phyloP scores from a whole-genome alignment of 2,888 invertebrate genomes.

The Acleris laterana region DNA sequence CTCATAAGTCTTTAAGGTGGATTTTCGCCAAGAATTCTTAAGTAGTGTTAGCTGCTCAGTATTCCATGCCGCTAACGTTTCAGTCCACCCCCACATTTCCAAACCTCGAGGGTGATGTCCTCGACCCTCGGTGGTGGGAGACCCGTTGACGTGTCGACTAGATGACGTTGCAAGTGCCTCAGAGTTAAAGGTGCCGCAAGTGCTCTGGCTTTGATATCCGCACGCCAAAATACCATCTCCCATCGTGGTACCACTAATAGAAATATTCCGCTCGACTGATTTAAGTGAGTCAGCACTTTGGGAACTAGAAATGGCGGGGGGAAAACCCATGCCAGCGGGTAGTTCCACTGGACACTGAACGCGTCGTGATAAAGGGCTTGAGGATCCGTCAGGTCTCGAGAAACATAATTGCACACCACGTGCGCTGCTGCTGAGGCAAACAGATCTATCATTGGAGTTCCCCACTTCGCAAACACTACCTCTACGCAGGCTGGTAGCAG shows the following conservation, averaged over 20 bases:
- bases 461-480: conserved; percentile 33
- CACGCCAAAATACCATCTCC: conserved; percentile 39
- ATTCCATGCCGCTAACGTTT: conserved; percentile 36
- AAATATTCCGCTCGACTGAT: conserved; percentile 27
- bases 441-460: conserved; percentile 38
- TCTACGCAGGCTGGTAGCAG: conserved; percentile 35
- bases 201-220: conserved; percentile 47
- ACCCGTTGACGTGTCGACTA: conserved; percentile 42
- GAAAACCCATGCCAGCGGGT: conserved; percentile 22
- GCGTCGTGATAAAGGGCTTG: conserved; percentile 23
- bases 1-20: conserved; percentile 37
- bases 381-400: conserved; percentile 43
- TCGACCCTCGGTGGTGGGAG: conserved; percentile 38
- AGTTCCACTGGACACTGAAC: conserved; percentile 24
- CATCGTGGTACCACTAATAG: conserved; percentile 42
- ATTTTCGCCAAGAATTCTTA: conserved; percentile 37
- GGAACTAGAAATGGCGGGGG: conserved; percentile 21
- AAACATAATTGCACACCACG: conserved; percentile 47
- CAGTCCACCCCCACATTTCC: conserved; percentile 47
- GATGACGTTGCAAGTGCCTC: conserved; percentile 31
- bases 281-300: conserved; percentile 21
- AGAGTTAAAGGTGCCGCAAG: conserved; percentile 40
- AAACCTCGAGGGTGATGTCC: conserved; percentile 41
- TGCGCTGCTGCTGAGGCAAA: conserved; percentile 39
- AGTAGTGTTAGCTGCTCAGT: conserved; percentile 35